Evolutionary conservation across 1,140 invertebrate species (phyloP).

Genomic region (Scaptomyza montana): DNA sequence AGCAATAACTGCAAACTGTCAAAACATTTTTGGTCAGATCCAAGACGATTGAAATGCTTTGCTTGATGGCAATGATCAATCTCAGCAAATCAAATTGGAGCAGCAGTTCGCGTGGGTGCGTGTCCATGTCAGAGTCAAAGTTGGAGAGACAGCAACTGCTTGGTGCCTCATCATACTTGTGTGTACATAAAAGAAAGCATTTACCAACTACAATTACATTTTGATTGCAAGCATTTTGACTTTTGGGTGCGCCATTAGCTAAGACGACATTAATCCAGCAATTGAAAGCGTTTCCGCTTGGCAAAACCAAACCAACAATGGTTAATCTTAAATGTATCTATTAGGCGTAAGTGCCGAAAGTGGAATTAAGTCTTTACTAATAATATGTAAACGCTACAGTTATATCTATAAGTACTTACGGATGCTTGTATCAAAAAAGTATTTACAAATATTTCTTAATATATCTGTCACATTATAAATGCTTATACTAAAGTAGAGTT

Average conservation of each 20-base stretch:
- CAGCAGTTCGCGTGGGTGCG: slow-evolving; percentile 50
- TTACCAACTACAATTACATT: slow-evolving; percentile 59
- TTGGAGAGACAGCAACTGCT: slow-evolving; percentile 4
- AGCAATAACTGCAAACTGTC: slow-evolving; percentile 81
- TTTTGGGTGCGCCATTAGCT: slow-evolving; percentile 66
- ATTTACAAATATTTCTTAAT: too few relatives aligned
- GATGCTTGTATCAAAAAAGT: too few relatives aligned
- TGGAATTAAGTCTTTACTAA: too few relatives aligned
- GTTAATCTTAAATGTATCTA: slow-evolving; percentile 1
- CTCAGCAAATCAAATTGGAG: slow-evolving; percentile 68
- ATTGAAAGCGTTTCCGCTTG: slow-evolving; percentile 43
- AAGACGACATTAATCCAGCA: slow-evolving; percentile 73
- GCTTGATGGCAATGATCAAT: slow-evolving; percentile 2
- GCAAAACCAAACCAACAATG: slow-evolving; percentile 18
- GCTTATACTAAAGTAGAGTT: too few relatives aligned
- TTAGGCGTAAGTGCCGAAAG: background rate
- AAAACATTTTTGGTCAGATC: slow-evolving; percentile 61
- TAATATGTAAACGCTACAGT: too few relatives aligned
- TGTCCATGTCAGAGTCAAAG: slow-evolving; percentile 27
- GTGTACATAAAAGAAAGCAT: slow-evolving; percentile 67
- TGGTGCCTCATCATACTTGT: slow-evolving; percentile 1
- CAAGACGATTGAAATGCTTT: slow-evolving; percentile 35
- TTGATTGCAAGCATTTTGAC: slow-evolving; percentile 31
- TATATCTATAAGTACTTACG: too few relatives aligned
- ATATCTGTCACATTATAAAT: too few relatives aligned